phyloP scores from a whole-genome alignment of 2,888 invertebrate species.

The Diplolepis rosae region DNA sequence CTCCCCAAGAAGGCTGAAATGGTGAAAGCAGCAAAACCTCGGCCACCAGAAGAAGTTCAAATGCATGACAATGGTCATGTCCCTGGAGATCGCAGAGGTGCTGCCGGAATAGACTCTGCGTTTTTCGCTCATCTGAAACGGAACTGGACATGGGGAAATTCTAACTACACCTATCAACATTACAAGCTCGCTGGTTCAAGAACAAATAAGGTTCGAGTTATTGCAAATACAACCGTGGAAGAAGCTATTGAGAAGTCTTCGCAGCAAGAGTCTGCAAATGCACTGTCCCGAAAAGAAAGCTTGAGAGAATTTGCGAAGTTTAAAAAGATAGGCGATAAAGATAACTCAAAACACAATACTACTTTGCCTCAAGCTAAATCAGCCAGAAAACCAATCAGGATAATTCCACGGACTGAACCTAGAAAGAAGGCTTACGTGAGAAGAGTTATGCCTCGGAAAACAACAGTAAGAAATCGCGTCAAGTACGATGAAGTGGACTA shows the following conservation, averaged over 20 bases:
- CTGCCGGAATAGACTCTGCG: constrained; percentile 83
- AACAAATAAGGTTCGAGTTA: not conserved
- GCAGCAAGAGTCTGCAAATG: not conserved
- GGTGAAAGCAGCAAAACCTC: constrained; percentile 72
- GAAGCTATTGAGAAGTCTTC: constrained; percentile 18
- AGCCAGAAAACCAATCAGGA: not conserved
- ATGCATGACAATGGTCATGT: constrained; percentile 77
- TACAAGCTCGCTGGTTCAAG: constrained; percentile 36
- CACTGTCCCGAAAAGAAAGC: constrained; percentile 18
- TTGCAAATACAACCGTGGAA: not conserved
- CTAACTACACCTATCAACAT: constrained; percentile 35
- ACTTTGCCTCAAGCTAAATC: not conserved
- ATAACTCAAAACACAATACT: constrained; percentile 49
- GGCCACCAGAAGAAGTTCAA: constrained; percentile 73
- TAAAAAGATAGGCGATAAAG: constrained; percentile 47
- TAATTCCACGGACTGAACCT: not conserved
- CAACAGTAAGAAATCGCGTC: constrained; percentile 51
- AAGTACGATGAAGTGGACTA: constrained; percentile 80
- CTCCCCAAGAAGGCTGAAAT: constrained; percentile 74
- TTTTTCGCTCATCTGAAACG: constrained; percentile 80
- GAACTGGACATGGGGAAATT: constrained; percentile 78
- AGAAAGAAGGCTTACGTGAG: constrained; percentile 56
- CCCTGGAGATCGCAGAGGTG: constrained; percentile 84
- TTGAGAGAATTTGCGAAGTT: not conserved
- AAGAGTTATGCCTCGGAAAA: constrained; percentile 63